Percentiles rank a stretch among this genome's conserved stretches.
phyloP scores from a whole-genome alignment of 2,113 vertebrate genomes.

The Cyprinodon variegatus region DNA sequence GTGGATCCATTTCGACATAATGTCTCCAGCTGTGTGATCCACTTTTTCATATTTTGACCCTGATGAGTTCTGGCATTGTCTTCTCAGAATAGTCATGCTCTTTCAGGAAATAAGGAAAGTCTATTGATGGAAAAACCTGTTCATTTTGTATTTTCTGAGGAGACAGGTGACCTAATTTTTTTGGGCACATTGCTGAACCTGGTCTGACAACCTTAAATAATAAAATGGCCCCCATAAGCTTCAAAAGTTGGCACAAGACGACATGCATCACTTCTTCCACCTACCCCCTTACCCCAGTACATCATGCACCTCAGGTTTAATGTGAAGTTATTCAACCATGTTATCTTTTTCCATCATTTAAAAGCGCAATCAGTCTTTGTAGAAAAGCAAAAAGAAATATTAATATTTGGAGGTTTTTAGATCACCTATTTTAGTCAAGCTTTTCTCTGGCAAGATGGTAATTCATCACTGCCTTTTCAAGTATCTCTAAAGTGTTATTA shows the following conservation, averaged over 20 bases:
- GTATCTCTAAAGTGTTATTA: neutral
- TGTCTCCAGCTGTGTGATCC: neutral
- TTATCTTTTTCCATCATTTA: neutral
- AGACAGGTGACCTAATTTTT: neutral
- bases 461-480: neutral
- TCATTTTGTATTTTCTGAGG: neutral
- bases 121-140: no score
- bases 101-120: neutral
- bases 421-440: neutral
- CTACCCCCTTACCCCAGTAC: neutral
- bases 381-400: neutral
- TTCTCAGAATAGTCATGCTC: neutral
- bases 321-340: neutral
- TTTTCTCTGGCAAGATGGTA: neutral
- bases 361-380: neutral
- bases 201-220: neutral
- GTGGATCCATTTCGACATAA: neutral
- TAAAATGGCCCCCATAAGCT: neutral
- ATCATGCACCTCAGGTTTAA: neutral
- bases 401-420: neutral
- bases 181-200: neutral
- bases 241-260: neutral
- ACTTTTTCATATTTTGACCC: neutral
- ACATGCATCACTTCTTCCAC: no score
- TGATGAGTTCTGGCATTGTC: neutral